These are phyloP conservation scores for Characodon lateralis DNA, from an alignment of 2,797 vertebrate genomes.

Conservation along the genomic window DNA sequence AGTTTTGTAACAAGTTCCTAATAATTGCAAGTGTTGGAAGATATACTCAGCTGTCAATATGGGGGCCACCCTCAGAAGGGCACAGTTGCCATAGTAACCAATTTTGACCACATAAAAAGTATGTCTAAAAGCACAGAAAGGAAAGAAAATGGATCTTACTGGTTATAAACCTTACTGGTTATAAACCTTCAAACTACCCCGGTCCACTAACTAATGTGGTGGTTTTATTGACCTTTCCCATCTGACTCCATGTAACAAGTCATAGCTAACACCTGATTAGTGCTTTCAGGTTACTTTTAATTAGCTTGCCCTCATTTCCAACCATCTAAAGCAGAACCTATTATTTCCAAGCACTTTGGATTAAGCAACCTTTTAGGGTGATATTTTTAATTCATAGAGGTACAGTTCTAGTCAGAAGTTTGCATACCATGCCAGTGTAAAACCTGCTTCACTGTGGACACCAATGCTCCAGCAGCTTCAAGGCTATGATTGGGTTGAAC, in stretches of 20 bases:
- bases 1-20: neutral
- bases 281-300: neutral
- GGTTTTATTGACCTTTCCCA: neutral
- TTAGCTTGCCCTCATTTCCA: neutral
- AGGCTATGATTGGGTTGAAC: too few species aligned
- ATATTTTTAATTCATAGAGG: neutral
- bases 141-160: neutral
- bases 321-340: neutral
- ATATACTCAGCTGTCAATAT: neutral
- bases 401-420: neutral
- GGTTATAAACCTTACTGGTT: neutral
- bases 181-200: neutral
- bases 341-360: neutral
- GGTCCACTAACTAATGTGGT: neutral
- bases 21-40: neutral
- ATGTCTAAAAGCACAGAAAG: neutral
- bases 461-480: too few species aligned
- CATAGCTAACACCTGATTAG: too few species aligned
- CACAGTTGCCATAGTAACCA: slow-evolving; percentile 17
- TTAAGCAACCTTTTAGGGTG: neutral
- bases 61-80: neutral
- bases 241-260: neutral
- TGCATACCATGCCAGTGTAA: neutral
- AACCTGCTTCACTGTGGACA: neutral
- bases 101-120: slow-evolving; percentile 10